Base-by-base conservation (phyloP, 1,140 invertebrate species). In the Drosophila subpulchrella region DNA sequence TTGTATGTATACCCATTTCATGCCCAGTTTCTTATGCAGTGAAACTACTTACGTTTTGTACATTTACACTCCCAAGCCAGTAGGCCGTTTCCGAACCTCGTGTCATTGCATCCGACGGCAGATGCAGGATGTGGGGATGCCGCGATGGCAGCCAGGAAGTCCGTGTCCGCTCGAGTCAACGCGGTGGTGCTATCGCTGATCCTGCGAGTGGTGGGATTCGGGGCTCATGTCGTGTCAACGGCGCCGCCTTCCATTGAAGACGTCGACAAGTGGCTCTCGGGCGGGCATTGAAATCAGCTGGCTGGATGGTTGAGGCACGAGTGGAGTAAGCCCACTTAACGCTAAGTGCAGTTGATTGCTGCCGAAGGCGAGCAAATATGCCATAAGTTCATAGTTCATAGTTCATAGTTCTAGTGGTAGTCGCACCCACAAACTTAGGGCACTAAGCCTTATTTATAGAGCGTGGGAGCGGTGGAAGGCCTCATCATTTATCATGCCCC, bases 331-430 rank as follows among this genome's bases (percentile, higher is more conserved):
- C 36, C 62, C 54, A 81, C 78, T 85, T 68, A 56, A n/a, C 46
- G 61, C 47, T 85, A 81, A 85, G 82, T 82, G 82, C 82, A 73
- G 63, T 77, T 70, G 77, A 77, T 83, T 71, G 66, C 67, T 59
- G 59, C 75, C 54, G 75, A 60, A 54, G 68, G 58, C 53, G 73
- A 60, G 78, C 78, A 81, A 79, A 81, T 80, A 75, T 44, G 58
- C 50, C 60, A 60, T 57, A 74, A 85, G 78, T 71, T 71, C 68
- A 62, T 63, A 73, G 75, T 74, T 70, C 59, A 67, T 46, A 57
- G 70, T 60, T 71, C 62, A 72, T 30, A 12, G 41, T 46, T 20
- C 20, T 13, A 47, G 48, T 5, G 3, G 27, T 15, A 60, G 46
- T 42, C 59, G 54, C 32, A 42, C 13, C 12, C 12, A 38, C 24